Base-by-base conservation (phyloP, 2,113 vertebrate species). In the Cyanocitta stelleri region DNA sequence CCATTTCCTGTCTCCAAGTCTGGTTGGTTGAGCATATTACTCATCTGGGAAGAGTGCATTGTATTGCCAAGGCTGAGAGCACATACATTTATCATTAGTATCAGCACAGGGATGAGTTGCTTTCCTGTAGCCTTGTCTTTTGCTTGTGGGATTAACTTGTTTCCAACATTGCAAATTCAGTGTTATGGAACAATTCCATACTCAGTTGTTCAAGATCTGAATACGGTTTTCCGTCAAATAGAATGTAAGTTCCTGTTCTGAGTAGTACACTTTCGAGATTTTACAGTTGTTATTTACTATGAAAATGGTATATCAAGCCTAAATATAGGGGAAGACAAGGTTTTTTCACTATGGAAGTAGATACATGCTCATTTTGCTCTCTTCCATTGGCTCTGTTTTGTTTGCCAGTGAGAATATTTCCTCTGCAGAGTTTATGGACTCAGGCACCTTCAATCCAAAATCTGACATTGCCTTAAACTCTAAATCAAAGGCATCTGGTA, bases 131-230 rank as follows among this genome's bases (percentile, higher is more conserved):
- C 74, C 82, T 37, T 72, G 48, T 62, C 66, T 95, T 94, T 85
- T 77, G 49, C 91, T 86, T 69, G 12, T 85, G 79, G 92, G 93
- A 93, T 91, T 92, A 84, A 56, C 94, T 97, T 93, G 72, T 89
- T 95, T 94, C 93, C 85, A 84, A 41, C 32, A 67, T 49, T 44
- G n/a, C 39, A 43, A 66, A 74, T 76, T 80, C 71, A 63, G 0
- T 95, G 79, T 93, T 95, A 88, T 2, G 33, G 91, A 94, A 79
- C 35, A 62, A 75, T 66, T 94, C 41, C 6, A 27, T 32, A 75
- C 48, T 82, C 54, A 52, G 67, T 59, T 21, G 10, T 68, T 54
- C 77, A 37, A 49, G 55, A 91, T 33, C 48, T 82, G 64, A 68
- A 41, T 82, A 21, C 39, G 5, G 13, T 64, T 87, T 94, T 86